Conservation (phyloP, 2,113 vertebrate species). For the Galeopterus variegatus region DNA sequence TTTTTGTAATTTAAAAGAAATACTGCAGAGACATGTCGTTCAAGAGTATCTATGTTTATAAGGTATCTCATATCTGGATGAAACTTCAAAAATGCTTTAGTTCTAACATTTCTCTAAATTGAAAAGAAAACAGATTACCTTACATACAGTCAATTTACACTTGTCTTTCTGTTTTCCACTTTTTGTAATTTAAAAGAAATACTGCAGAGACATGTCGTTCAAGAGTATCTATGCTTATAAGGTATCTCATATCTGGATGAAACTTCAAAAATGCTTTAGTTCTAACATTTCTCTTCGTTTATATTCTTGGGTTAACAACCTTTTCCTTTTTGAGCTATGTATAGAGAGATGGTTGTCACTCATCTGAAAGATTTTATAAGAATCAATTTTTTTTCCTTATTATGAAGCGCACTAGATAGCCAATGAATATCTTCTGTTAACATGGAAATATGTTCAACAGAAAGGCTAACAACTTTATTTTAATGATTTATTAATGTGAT, state of each 20-base stretch:
- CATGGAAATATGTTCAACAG: conserved; percentile 9
- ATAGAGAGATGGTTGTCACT: background rate
- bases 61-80: background rate
- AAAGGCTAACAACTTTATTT: conserved; percentile 39
- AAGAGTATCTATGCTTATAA: background rate
- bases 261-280: background rate
- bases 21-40: background rate
- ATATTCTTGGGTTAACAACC: background rate
- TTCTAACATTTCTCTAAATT: conserved; percentile 39
- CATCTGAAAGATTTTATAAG: conserved; percentile 23
- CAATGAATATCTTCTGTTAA: background rate
- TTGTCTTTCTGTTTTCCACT: conserved; percentile 23
- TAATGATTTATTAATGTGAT: conserved; percentile 20
- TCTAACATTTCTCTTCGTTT: background rate
- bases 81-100: background rate
- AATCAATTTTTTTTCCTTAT: background rate
- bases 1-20: conserved; percentile 64
- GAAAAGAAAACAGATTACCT: conserved; percentile 76
- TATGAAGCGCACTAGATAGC: background rate
- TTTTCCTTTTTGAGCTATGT: background rate
- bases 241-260: background rate
- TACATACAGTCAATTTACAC: conserved; percentile 31
- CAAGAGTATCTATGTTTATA: background rate
- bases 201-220: background rate
- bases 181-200: conserved; percentile 64